phyloP scores from a whole-genome alignment of 1,140 invertebrate genomes.

The Drosophila rufa region DNA sequence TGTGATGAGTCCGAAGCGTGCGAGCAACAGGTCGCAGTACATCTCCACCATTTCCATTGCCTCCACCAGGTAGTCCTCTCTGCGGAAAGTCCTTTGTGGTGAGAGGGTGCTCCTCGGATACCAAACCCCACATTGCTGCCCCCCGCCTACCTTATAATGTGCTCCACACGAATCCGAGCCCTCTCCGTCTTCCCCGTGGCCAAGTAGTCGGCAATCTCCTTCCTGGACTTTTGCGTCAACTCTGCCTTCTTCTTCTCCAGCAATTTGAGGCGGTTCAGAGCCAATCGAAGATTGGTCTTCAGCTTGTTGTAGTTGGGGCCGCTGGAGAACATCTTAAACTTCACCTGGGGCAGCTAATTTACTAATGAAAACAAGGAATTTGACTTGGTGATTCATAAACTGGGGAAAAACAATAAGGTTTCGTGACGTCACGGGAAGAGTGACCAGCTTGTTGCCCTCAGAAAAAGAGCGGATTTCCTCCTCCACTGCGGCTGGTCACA shows the following conservation, averaged over 20 bases:
- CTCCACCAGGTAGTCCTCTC: constrained; percentile 99
- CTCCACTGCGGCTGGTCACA: too few species aligned
- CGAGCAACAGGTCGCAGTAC: constrained; percentile 99
- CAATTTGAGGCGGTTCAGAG: constrained; percentile 97
- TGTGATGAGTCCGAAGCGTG: constrained; percentile 98
- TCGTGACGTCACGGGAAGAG: constrained; percentile 56
- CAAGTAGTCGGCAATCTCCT: constrained; percentile 99
- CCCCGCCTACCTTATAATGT: constrained; percentile 92
- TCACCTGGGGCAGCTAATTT: constrained; percentile 7
- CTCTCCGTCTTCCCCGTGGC: constrained; percentile 95
- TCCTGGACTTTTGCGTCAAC: constrained; percentile 96
- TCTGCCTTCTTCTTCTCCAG: constrained; percentile 99
- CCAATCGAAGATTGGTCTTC: constrained; percentile 97
- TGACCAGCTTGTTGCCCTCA: not conserved
- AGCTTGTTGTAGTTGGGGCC: constrained; percentile 96
- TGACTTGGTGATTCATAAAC: constrained; percentile 60
- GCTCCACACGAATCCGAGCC: constrained; percentile 98
- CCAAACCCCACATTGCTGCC: constrained; percentile 1
- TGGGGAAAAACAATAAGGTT: constrained; percentile 56
- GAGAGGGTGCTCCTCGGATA: not conserved
- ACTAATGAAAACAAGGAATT: constrained; percentile 40
- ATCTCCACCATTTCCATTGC: constrained; percentile 99
- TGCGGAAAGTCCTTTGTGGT: constrained; percentile 43
- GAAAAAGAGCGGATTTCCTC: too few species aligned
- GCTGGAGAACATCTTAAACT: constrained; percentile 92